Evolutionary conservation across 2,888 invertebrate genomes (phyloP).

Genomic region (Sicus ferrugineus): DNA sequence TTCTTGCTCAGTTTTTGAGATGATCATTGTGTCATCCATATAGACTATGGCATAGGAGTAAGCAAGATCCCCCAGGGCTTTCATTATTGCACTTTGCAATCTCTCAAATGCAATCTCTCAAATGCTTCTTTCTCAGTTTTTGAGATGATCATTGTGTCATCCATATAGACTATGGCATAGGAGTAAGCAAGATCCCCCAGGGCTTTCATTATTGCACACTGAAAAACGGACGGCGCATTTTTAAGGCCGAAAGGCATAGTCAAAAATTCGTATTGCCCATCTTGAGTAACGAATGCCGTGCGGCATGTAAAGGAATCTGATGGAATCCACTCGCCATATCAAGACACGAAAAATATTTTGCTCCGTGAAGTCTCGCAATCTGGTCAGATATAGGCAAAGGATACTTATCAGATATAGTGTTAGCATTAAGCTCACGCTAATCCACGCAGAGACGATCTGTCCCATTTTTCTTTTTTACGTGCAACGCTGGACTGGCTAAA

Average conservation of each 20-base stretch:
- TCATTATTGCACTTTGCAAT: too few species aligned
- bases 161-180: too few species aligned
- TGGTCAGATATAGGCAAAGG: slow-evolving; percentile 27
- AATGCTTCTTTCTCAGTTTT: too few species aligned
- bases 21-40: slow-evolving; percentile 38
- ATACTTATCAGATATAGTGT: slow-evolving; percentile 5
- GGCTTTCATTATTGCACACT: too few species aligned
- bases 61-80: too few species aligned
- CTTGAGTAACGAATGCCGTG: slow-evolving; percentile 35
- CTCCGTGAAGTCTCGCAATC: slow-evolving; percentile 30
- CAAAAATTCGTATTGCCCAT: slow-evolving; percentile 31
- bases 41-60: slow-evolving; percentile 31
- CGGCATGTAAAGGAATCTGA: slow-evolving; percentile 25
- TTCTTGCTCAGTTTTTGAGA: slow-evolving; percentile 30
- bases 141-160: too few species aligned
- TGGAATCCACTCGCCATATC: slow-evolving; percentile 36
- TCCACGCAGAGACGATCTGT: too few species aligned
- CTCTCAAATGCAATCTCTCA: too few species aligned
- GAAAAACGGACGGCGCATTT: too few species aligned
- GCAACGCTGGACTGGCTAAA: too few species aligned
- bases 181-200: too few species aligned
- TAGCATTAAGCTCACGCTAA: slow-evolving; percentile 8
- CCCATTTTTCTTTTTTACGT: too few species aligned
- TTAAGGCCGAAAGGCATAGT: slow-evolving; percentile 26
- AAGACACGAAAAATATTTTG: slow-evolving; percentile 8